Evolutionary conservation across 2,888 invertebrate species (phyloP).

Genomic region (Tenthredo notha): DNA sequence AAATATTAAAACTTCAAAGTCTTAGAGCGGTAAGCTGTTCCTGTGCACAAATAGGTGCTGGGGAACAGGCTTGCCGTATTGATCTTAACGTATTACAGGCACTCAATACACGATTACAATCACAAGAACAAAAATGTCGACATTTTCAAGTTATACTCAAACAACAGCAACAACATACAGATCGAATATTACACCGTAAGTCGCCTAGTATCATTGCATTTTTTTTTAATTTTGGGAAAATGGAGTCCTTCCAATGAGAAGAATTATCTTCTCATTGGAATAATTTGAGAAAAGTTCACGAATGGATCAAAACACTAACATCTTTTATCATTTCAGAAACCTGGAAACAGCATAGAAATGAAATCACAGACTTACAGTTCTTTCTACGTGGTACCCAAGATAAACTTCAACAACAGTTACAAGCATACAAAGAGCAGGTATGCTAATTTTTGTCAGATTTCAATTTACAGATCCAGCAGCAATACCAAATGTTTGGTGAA

Average conservation of each 20-base stretch:
- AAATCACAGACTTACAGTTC: slow-evolving; percentile 80
- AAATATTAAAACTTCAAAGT: slow-evolving; percentile 68
- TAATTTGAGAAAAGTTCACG: slow-evolving; percentile 39
- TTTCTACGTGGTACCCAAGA: slow-evolving; percentile 80
- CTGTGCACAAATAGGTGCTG: slow-evolving; percentile 52
- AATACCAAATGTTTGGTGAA: slow-evolving; percentile 5
- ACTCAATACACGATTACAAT: slow-evolving; percentile 72
- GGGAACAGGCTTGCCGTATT: slow-evolving; percentile 54
- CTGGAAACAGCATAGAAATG: slow-evolving; percentile 81
- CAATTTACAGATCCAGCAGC: not conserved
- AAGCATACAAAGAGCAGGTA: slow-evolving; percentile 80
- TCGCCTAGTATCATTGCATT: slow-evolving; percentile 58
- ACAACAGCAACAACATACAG: slow-evolving; percentile 84
- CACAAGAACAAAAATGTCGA: slow-evolving; percentile 83
- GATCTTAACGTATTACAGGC: slow-evolving; percentile 63
- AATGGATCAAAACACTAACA: not conserved
- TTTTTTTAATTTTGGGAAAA: too few species aligned
- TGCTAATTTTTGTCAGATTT: slow-evolving; percentile 38
- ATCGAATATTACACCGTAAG: slow-evolving; percentile 83
- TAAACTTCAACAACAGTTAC: slow-evolving; percentile 80
- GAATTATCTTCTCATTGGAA: too few species aligned
- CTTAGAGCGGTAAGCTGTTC: slow-evolving; percentile 58
- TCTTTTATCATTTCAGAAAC: slow-evolving; percentile 76
- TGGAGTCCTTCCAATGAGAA: too few species aligned
- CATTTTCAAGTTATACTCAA: slow-evolving; percentile 83